These are phyloP conservation scores for Anarsia innoxiella DNA, from an alignment of 2,888 invertebrate genomes.

Conservation along the genomic window DNA sequence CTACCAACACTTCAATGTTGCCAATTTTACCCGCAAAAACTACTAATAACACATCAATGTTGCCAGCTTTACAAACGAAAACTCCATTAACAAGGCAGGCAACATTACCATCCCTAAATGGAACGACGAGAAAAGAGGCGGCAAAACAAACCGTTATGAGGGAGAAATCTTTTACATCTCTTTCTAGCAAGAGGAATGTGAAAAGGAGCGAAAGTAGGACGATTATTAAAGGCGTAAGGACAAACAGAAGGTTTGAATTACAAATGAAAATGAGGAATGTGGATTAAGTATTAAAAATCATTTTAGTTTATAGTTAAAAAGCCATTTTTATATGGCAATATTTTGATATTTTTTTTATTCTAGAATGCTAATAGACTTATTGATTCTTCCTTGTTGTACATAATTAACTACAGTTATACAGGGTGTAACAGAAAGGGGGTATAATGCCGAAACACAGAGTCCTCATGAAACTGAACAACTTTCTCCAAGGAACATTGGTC, in stretches of 20 bases:
- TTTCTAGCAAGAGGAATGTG: conserved; percentile 37
- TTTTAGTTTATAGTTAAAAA: no score
- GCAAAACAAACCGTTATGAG: conserved; percentile 52
- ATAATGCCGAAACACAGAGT: no score
- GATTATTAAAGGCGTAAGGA: conserved; percentile 79
- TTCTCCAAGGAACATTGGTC: no score
- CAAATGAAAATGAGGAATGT: conserved; percentile 80
- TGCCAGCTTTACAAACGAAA: not conserved
- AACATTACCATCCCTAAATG: conserved; percentile 37
- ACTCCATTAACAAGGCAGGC: conserved; percentile 24
- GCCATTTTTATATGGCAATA: no score
- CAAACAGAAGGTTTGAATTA: conserved; percentile 82
- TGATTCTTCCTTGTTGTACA: no score
- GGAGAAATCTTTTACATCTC: conserved; percentile 42
- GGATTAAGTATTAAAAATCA: conserved; percentile 25
- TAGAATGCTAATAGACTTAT: no score
- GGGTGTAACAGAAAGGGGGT: no score
- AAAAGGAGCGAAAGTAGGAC: conserved; percentile 58
- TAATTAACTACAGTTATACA: no score
- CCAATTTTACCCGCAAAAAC: not conserved
- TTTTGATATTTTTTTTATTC: no score
- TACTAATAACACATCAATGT: no score
- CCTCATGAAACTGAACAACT: no score
- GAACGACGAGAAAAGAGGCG: conserved; percentile 31
- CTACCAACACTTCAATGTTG: no score